Base-by-base conservation (phyloP, 2,797 vertebrate genomes). In the Silurus lanzhouensis region DNA sequence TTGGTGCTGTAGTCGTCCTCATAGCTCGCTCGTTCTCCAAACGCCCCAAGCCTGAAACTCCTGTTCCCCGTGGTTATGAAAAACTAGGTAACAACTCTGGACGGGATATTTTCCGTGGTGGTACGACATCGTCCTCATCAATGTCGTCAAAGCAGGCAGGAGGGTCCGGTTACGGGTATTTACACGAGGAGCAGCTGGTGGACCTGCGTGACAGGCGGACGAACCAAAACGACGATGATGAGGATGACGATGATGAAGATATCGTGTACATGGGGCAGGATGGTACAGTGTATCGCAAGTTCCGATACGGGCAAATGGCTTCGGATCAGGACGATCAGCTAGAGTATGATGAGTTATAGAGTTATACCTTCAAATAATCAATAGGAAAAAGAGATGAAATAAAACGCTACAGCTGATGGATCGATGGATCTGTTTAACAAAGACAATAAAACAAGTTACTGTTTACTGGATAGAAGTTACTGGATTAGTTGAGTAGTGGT, bases 231-330 rank as follows among this genome's bases (percentile, higher is more conserved):
- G 90, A 91, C 0, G 77, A 79, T 0, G 94, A 94, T 0, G 93
- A 91, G 2, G 90, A 91, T 13, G 93, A 96, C 0, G 97, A 97
- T 0, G 96, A 98, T 0, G 97, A 98, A 79, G 97, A 98, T 89
- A 98, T 98, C 1, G 97, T 99, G 57, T 99, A 99, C 91, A 99
- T 99, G 98, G 95, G 98, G 60, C 95, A 96, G 89, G 98, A 99
- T 48, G 98, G 97, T 82, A 99, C 97, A 0, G 93, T 99, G 85
- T 99, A 99, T 92, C 94, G 94, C 84, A 98, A 97, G 93, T 99
- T 99, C 91, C 96, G 95, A 85, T 99, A 98, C 0, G 97, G 98
- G 85, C 94, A 98, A 88, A 90, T 97, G 84, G 95, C 95, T 0
- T 96, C 97, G 0, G 96, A 97, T 0, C 96, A 96, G 1, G 96